Conservation (phyloP, 2,113 vertebrate genomes). For the Carlito syrichta region DNA sequence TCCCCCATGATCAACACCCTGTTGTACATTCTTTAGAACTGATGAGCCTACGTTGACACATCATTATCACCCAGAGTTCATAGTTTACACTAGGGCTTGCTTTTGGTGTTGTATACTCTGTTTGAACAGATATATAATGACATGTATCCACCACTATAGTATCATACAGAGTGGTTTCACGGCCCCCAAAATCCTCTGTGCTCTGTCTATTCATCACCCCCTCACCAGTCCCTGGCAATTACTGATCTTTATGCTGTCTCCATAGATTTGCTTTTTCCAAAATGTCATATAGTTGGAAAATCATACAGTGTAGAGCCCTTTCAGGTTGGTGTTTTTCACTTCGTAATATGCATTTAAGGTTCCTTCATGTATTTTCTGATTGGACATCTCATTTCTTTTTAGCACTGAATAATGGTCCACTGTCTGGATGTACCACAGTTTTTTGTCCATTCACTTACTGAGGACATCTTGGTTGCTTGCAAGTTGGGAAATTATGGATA, state of each 20-base stretch:
- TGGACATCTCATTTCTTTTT: neutral
- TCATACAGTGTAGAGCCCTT: neutral
- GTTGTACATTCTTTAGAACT: neutral
- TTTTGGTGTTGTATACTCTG: neutral
- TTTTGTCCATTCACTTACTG: neutral
- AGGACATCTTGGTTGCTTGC: neutral
- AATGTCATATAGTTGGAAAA: neutral
- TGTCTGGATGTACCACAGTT: neutral
- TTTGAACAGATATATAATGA: neutral
- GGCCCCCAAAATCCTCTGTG: neutral
- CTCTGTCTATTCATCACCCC: neutral
- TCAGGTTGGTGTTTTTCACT: neutral
- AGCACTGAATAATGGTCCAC: neutral
- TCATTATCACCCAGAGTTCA: neutral
- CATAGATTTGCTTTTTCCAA: neutral
- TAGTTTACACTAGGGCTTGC: neutral
- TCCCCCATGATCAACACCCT: neutral
- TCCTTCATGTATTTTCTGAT: neutral
- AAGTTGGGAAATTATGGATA: neutral
- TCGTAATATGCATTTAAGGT: neutral
- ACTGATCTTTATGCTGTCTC: neutral
- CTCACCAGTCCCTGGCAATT: neutral
- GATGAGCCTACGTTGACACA: neutral
- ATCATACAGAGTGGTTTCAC: neutral
- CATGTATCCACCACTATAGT: neutral